These are phyloP conservation scores for Drosophila fuyamai DNA, from an alignment of 1,140 invertebrate genomes.

Conservation along the genomic window DNA sequence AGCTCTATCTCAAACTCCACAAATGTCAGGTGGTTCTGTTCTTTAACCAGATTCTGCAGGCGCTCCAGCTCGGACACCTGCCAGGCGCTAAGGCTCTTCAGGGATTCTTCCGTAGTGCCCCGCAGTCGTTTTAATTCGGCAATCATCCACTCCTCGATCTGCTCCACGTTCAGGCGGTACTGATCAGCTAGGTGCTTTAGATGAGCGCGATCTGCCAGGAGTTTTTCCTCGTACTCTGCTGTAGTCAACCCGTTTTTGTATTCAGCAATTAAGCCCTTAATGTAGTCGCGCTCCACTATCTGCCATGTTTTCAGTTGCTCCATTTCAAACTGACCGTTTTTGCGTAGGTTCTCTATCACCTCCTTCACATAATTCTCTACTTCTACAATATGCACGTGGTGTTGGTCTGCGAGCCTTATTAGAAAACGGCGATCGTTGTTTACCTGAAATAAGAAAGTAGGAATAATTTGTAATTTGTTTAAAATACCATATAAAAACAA, in stretches of 20 bases:
- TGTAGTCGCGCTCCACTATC: slow-evolving; percentile 73
- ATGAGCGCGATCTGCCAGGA: slow-evolving; percentile 68
- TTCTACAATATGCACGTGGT: slow-evolving; percentile 76
- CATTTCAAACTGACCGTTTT: slow-evolving; percentile 75
- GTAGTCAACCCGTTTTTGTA: slow-evolving; percentile 71
- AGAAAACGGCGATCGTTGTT: slow-evolving; percentile 73
- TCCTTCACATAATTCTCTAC: slow-evolving; percentile 73
- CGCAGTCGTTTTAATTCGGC: slow-evolving; percentile 68
- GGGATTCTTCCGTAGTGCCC: slow-evolving; percentile 57
- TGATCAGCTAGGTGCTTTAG: slow-evolving; percentile 73
- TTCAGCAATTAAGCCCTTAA: slow-evolving; percentile 66
- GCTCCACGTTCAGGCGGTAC: slow-evolving; percentile 72
- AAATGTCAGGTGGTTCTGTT: slow-evolving; percentile 74
- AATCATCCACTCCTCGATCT: slow-evolving; percentile 82
- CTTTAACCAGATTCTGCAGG: slow-evolving; percentile 63
- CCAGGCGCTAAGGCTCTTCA: slow-evolving; percentile 69
- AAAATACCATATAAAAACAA: too few species aligned
- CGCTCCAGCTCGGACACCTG: slow-evolving; percentile 70
- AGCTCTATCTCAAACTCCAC: slow-evolving; percentile 77
- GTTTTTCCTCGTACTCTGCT: slow-evolving; percentile 66
- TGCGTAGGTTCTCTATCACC: slow-evolving; percentile 70
- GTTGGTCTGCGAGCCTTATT: slow-evolving; percentile 69
- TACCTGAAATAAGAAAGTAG: slow-evolving; percentile 27
- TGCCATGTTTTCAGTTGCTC: slow-evolving; percentile 78
- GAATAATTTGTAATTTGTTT: too few species aligned